These are phyloP conservation scores for Campylomormyrus numenius DNA, from an alignment of 2,113 vertebrate genomes.

Conservation along the genomic window DNA sequence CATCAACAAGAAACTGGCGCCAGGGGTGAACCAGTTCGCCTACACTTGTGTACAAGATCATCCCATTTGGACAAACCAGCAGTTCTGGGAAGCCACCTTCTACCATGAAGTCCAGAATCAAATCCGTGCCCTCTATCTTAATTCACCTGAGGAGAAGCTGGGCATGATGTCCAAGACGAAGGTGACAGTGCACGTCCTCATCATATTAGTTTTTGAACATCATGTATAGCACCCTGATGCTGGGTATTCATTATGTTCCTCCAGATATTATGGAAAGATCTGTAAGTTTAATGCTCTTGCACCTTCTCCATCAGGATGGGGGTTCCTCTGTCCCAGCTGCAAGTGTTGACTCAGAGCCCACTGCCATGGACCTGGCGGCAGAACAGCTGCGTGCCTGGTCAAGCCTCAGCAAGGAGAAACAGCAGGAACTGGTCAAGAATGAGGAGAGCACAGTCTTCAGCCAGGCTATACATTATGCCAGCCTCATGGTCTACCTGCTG, in stretches of 20 bases:
- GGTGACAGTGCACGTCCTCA: slow-evolving; percentile 46
- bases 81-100: slow-evolving; percentile 97
- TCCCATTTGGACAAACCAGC: slow-evolving; percentile 90
- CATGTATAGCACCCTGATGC: neutral
- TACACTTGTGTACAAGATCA: slow-evolving; percentile 97
- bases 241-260: neutral
- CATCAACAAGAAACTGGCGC: slow-evolving; percentile 75
- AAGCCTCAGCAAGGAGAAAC: slow-evolving; percentile 74
- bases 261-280: neutral
- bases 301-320: slow-evolving; percentile 55
- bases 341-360: slow-evolving; percentile 62
- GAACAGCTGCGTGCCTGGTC: slow-evolving; percentile 86
- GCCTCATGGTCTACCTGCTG: slow-evolving; percentile 93
- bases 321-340: slow-evolving; percentile 25
- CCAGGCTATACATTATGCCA: slow-evolving; percentile 95
- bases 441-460: slow-evolving; percentile 97
- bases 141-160: slow-evolving; percentile 65
- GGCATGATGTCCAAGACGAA: slow-evolving; percentile 59
- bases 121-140: slow-evolving; percentile 86
- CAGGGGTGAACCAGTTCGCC: slow-evolving; percentile 90
- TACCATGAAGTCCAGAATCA: slow-evolving; percentile 90
- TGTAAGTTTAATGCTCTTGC: neutral
- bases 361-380: slow-evolving; percentile 90
- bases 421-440: slow-evolving; percentile 85
- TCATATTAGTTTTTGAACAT: neutral